Conservation (phyloP, 2,113 vertebrate species). For the Centropus unirufus region DNA sequence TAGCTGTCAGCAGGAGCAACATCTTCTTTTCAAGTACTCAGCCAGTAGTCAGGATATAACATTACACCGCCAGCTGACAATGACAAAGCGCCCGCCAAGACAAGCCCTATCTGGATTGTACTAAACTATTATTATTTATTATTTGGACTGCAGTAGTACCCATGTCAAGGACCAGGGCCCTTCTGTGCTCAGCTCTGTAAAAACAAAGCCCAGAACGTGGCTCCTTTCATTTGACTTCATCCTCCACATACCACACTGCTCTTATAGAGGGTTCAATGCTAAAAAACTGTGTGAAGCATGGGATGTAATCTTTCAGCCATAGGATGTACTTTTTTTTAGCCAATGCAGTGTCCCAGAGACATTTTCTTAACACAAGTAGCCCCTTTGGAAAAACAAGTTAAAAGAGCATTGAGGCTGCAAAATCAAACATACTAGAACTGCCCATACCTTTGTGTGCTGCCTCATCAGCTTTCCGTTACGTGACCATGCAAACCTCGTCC, state of each 20-base stretch:
- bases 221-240: not conserved
- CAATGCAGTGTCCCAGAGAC: not conserved
- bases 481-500: not conserved
- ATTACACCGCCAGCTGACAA: constrained; percentile 19
- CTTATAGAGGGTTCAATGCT: not conserved
- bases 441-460: not conserved
- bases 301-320: not conserved
- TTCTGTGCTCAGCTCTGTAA: not conserved
- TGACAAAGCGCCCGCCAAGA: not conserved
- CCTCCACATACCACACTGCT: not conserved
- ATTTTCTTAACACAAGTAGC: not conserved
- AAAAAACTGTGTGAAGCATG: not conserved
- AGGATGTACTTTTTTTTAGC: not conserved
- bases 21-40: constrained; percentile 51
- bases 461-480: not conserved
- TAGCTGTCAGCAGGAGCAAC: constrained; percentile 49
- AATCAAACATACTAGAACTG: not conserved
- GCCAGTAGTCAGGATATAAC: constrained; percentile 14
- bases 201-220: not conserved
- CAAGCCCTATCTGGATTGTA: not conserved
- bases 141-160: not conserved
- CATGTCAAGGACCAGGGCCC: not conserved
- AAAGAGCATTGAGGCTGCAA: not conserved
- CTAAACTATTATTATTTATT: constrained; percentile 20
- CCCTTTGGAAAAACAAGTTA: not conserved